Conservation (phyloP, 1,140 invertebrate species). For the Portunus trituberculatus region DNA sequence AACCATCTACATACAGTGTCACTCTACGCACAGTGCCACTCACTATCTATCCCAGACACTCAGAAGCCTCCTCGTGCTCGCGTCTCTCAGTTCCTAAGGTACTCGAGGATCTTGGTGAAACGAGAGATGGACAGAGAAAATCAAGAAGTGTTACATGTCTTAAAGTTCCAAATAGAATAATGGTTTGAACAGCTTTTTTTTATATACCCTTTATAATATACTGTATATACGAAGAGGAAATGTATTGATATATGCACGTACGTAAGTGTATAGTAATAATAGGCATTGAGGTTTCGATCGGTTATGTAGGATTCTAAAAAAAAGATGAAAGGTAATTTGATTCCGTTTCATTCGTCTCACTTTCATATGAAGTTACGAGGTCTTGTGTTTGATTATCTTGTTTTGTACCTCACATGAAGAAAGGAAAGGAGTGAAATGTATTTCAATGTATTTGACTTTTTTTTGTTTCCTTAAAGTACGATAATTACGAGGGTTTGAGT, state of each 20-base stretch:
- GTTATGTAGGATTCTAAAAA: neutral
- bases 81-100: neutral
- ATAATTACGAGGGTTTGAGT: neutral
- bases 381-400: neutral
- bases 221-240: neutral
- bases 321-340: neutral
- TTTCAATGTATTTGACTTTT: neutral
- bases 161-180: neutral
- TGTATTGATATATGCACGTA: neutral
- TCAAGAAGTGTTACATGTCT: neutral
- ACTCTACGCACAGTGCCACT: neutral
- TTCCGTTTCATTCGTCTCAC: slow-evolving; percentile 1
- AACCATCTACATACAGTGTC: neutral
- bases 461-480: neutral
- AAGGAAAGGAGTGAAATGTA: neutral
- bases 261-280: neutral
- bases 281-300: neutral
- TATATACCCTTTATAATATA: too few species aligned
- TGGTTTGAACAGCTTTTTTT: neutral
- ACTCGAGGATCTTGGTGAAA: neutral
- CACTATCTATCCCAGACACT: neutral
- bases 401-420: neutral
- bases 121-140: neutral
- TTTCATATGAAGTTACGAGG: neutral
- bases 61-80: neutral